These are phyloP conservation scores for Cydia fagiglandana DNA, from an alignment of 1,140 invertebrate species.

Conservation along the genomic window DNA sequence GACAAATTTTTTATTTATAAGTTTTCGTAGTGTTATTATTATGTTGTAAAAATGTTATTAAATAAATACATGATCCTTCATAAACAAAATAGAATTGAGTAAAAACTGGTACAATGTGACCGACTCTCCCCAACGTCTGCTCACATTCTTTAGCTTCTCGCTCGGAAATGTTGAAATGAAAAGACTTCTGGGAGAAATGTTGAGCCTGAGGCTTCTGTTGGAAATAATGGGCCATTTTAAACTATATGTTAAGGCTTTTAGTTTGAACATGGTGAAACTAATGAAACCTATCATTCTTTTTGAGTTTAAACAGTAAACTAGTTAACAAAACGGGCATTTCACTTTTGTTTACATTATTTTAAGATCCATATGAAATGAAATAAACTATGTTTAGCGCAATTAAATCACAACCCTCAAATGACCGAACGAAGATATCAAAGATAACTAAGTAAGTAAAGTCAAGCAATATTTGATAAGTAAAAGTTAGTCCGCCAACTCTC, in stretches of 20 bases:
- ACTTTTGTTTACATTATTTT: no score
- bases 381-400: no score
- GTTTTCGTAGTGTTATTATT: no score
- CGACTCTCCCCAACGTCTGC: not conserved
- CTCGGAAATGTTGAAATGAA: conserved; percentile 5
- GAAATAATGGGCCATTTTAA: not conserved
- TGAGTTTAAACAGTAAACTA: not conserved
- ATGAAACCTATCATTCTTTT: not conserved
- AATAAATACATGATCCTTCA: no score
- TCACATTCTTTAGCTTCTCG: not conserved
- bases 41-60: no score
- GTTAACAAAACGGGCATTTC: no score
- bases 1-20: no score
- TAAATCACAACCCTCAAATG: no score
- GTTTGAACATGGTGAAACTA: not conserved
- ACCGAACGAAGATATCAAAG: not conserved
- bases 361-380: no score
- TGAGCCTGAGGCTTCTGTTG: not conserved
- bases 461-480: conserved; percentile 5
- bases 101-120: no score
- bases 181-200: conserved; percentile 1
- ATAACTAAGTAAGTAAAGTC: not conserved
- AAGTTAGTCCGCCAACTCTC: not conserved
- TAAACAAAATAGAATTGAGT: no score
- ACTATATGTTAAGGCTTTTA: not conserved